phyloP scores from a whole-genome alignment of 2,797 vertebrate species.

The Spizella passerina region DNA sequence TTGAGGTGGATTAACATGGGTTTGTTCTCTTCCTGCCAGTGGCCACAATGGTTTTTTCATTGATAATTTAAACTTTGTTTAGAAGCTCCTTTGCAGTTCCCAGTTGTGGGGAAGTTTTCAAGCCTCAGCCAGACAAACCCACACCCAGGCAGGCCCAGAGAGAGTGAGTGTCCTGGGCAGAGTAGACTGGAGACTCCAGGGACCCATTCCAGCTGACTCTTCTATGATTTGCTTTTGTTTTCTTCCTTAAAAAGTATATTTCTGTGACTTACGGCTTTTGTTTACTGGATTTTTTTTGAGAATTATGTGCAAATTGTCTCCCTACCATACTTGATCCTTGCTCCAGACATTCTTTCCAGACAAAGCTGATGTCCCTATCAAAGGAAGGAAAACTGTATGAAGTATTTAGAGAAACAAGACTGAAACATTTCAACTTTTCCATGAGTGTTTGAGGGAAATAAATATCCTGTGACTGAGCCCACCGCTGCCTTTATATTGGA shows the following conservation, averaged over 20 bases:
- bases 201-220: not conserved
- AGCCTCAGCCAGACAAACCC: not conserved
- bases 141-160: accelerated
- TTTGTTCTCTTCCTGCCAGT: not conserved
- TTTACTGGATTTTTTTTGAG: not conserved
- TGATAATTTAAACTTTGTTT: not conserved
- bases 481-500: not conserved
- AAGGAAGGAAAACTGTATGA: not conserved
- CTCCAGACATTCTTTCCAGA: not conserved
- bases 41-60: not conserved
- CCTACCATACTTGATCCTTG: not conserved
- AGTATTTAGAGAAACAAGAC: not conserved
- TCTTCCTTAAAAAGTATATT: not conserved
- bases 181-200: not conserved
- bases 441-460: not conserved
- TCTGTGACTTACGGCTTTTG: not conserved
- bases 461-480: not conserved
- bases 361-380: not conserved
- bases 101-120: not conserved
- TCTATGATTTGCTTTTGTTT: not conserved
- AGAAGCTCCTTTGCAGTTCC: not conserved
- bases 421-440: not conserved
- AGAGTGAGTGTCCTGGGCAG: not conserved
- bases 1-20: not conserved
- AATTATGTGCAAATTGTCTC: not conserved